phyloP scores from a whole-genome alignment of 2,113 vertebrate genomes.

The Lycocorax pyrrhopterus region DNA sequence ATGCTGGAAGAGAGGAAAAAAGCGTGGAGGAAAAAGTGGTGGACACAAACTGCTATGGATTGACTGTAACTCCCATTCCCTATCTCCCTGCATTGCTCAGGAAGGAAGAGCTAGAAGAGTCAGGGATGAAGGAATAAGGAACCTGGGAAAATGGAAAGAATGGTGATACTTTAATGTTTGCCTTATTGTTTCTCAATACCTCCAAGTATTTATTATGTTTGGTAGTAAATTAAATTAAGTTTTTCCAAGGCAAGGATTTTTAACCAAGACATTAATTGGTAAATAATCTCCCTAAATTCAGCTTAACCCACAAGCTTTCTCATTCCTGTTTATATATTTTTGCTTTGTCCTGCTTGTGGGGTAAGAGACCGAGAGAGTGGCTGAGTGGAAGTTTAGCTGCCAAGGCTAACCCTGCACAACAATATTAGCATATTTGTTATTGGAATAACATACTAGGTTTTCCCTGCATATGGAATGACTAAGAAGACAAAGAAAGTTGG shows the following conservation, averaged over 20 bases:
- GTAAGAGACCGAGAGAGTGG: background rate
- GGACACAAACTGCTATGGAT: background rate
- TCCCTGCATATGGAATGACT: background rate
- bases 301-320: background rate
- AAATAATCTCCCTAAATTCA: background rate
- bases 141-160: background rate
- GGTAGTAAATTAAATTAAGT: background rate
- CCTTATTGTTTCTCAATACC: background rate
- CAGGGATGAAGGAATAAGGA: background rate
- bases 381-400: background rate
- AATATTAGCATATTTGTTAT: background rate
- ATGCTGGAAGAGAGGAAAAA: background rate
- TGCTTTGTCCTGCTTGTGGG: background rate
- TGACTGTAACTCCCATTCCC: background rate
- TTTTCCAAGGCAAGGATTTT: background rate
- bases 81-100: fast-evolving
- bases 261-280: background rate
- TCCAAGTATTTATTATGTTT: background rate
- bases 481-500: background rate
- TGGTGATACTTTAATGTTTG: background rate
- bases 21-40: background rate
- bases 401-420: background rate
- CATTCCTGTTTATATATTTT: background rate
- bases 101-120: background rate
- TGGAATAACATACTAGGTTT: background rate